These are phyloP conservation scores for Melanerpes formicivorus DNA, from an alignment of 2,113 vertebrate genomes.

Conservation along the genomic window DNA sequence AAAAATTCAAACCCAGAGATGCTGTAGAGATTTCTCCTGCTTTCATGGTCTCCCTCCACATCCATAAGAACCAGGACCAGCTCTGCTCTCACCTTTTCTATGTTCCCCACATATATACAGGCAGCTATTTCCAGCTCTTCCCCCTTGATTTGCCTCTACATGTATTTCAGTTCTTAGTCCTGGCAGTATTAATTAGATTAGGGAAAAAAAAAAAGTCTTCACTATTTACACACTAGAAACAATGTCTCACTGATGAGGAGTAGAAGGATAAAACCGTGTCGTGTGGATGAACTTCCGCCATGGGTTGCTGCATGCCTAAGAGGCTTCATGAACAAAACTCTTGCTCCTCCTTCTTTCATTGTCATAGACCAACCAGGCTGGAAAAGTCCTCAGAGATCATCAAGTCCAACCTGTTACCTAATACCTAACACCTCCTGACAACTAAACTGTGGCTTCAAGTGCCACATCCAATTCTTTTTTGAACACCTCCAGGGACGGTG, in stretches of 20 bases:
- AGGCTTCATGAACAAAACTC: background rate
- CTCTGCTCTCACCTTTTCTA: fast-evolving
- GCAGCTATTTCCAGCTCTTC: background rate
- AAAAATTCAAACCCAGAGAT: background rate
- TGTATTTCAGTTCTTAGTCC: no score
- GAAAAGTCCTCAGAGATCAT: no score
- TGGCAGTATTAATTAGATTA: background rate
- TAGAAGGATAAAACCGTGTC: background rate
- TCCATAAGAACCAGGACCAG: background rate
- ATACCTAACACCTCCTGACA: no score
- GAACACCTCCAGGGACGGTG: no score
- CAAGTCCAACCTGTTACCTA: no score
- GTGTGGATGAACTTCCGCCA: background rate
- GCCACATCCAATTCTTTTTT: no score
- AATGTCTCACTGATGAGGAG: background rate
- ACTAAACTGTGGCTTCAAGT: no score
- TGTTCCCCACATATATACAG: fast-evolving
- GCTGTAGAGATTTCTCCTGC: background rate
- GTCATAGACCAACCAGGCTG: background rate
- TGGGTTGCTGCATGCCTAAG: background rate
- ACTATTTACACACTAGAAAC: no score
- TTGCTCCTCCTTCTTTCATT: background rate
- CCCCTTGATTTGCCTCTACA: background rate
- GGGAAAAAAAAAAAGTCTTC: background rate
- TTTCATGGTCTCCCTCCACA: fast-evolving